phyloP scores from a whole-genome alignment of 2,113 vertebrate genomes.

The Willisornis vidua region DNA sequence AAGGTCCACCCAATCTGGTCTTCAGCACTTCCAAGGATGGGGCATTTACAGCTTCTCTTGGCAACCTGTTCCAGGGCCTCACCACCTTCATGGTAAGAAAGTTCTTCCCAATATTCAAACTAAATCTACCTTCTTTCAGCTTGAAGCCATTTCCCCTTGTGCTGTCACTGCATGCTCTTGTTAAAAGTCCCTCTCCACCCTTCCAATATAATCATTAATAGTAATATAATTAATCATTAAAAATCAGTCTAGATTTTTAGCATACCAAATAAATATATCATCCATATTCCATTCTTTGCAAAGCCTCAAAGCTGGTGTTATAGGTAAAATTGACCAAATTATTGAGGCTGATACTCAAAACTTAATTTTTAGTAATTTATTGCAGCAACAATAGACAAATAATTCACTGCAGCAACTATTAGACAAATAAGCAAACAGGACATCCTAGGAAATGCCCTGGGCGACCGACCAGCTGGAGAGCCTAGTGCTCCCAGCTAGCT shows the following conservation, averaged over 20 bases:
- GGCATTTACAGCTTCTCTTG: background rate
- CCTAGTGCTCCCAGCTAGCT: too few relatives aligned
- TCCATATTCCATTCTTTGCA: background rate
- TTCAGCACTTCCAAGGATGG: background rate
- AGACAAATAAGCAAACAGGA: too few relatives aligned
- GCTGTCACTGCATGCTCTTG: background rate
- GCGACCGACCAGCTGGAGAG: too few relatives aligned
- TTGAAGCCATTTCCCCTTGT: background rate
- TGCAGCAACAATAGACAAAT: too few relatives aligned
- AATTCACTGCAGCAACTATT: too few relatives aligned
- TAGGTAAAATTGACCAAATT: too few relatives aligned
- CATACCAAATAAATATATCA: background rate
- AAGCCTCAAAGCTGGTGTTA: background rate
- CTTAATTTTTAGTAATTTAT: too few relatives aligned
- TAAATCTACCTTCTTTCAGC: background rate
- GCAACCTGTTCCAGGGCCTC: rapidly evolving
- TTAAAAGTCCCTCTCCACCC: background rate
- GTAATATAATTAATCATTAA: background rate
- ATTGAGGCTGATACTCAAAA: too few relatives aligned
- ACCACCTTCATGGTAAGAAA: background rate
- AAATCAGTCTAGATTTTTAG: background rate
- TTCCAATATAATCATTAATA: background rate
- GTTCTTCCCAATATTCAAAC: background rate
- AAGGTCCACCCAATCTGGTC: rapidly evolving
- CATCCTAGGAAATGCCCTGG: too few relatives aligned